Percentiles rank a stretch among this genome's conserved stretches.
Evolutionary conservation across 2,888 invertebrate species (phyloP).

Genomic region (Neoascia interrupta): DNA sequence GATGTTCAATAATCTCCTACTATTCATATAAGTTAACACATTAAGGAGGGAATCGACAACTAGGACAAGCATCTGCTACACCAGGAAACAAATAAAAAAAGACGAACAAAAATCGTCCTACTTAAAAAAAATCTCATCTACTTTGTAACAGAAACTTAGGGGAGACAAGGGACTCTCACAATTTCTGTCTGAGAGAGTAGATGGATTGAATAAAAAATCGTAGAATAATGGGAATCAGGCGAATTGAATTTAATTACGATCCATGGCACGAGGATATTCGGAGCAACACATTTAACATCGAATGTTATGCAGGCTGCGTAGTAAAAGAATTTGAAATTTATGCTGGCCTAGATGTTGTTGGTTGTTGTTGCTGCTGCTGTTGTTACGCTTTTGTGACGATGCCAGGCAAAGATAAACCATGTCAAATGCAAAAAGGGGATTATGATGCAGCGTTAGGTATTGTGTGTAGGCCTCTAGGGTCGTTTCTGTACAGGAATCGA

Average conservation of each 20-base stretch:
- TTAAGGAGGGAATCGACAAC: background rate
- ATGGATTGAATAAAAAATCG: background rate
- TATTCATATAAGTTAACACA: background rate
- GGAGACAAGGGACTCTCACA: background rate
- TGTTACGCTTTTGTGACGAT: conserved; percentile 10
- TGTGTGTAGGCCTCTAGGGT: background rate
- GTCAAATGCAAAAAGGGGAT: conserved; percentile 27
- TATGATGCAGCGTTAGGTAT: too few relatives aligned
- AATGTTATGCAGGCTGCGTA: conserved; percentile 56
- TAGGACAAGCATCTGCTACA: background rate
- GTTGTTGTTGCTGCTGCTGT: too few relatives aligned
- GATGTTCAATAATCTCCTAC: background rate
- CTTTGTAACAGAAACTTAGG: background rate
- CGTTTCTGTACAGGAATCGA: background rate
- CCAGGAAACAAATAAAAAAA: background rate
- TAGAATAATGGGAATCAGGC: conserved; percentile 19
- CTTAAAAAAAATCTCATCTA: too few relatives aligned
- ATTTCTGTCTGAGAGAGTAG: background rate
- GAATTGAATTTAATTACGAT: conserved; percentile 62
- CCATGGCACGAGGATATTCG: conserved; percentile 33
- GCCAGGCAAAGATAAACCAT: conserved; percentile 27
- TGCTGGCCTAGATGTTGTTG: conserved; percentile 40
- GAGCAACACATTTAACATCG: conserved; percentile 16
- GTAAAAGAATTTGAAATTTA: conserved; percentile 48
- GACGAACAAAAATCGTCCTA: conserved; percentile 5